A percentile compares a stretch with the other conserved stretches of the same genome.
phyloP scores from a whole-genome alignment of 2,888 invertebrate species.

The Meta bourneti region DNA sequence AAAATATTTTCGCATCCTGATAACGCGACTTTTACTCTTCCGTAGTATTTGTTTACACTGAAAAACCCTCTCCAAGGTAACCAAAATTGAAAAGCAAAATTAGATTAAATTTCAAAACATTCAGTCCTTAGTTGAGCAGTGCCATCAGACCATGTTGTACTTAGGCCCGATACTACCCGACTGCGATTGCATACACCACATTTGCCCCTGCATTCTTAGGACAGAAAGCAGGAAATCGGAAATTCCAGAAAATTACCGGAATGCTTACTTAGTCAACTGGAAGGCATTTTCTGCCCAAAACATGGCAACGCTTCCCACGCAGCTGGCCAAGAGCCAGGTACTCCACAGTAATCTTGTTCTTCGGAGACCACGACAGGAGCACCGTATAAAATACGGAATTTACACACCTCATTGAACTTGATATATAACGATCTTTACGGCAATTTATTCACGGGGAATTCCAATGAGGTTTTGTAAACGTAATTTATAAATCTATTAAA shows the following conservation, averaged over 20 bases:
- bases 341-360: neutral
- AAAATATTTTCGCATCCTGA: no score
- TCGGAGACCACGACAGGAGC: neutral
- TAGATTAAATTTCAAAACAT: no score
- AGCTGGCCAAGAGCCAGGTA: conserved; percentile 35
- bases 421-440: neutral
- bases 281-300: conserved; percentile 13
- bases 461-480: neutral
- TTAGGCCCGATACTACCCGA: no score
- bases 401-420: neutral
- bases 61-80: no score
- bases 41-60: no score
- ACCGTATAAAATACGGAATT: conserved; percentile 8
- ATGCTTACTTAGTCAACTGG: conserved; percentile 24
- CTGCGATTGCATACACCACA: no score
- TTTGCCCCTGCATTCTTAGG: neutral
- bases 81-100: no score
- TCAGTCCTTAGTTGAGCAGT: no score
- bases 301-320: conserved; percentile 8
- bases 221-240: neutral
- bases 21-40: no score
- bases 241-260: neutral
- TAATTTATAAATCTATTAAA: no score
- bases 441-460: neutral
- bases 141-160: no score